Evolutionary conservation across 1,140 invertebrate genomes (phyloP), one percentile per base, ranked within the genome.

Genomic region (Aphaenogaster ashmeadi): DNA sequence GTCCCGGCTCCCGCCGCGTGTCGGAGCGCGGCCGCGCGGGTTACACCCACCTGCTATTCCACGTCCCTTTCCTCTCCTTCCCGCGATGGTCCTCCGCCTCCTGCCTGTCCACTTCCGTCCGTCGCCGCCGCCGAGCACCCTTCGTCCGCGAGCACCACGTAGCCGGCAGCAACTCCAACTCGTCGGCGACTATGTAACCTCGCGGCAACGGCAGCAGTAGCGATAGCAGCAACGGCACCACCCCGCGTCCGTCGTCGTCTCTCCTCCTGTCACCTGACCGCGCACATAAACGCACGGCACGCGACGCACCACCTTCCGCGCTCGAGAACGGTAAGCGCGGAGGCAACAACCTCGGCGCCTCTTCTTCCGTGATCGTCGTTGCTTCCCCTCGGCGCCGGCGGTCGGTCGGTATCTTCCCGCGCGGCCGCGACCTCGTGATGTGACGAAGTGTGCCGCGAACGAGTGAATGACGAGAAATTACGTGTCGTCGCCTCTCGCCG

Each of bases 41-140:
- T 87, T 78, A 89, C 88, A 93, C 92, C 88, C 90, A 93, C 92
- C 92, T 93, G 91, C 56, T 92, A 85, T 66, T 75, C 52, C 77
- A 78, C 54, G 66, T 81, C 50, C 33, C 9, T 62, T 21, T 58
- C 78, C 36, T 36, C 77, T 60, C 8, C 3, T 1, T 54, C 60
- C 18, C 78, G 50, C 56, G 72, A 62, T 44, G n/a, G 0, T 62
- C 54, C 18, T 74, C 15, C 1, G 27, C 3, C 74, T 47, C 15
- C 1, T n/a, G 13, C 33, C 41, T 36, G 38, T 38, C 11, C 13
- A n/a, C 78, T 50, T 60, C 54, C 54, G 71, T 50, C n/a, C 36
- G 52, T 60, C 44, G 75, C 62, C 62, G 87, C 47, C 54, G 52
- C 62, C 50, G 38, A 77, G 15, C 27, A 71, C n/a, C 60, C 47